A percentile compares a stretch with the other conserved stretches of the same genome.
phyloP scores from a whole-genome alignment of 53 echinoderm and acorn worm species.

The Zoroaster sp. region DNA sequence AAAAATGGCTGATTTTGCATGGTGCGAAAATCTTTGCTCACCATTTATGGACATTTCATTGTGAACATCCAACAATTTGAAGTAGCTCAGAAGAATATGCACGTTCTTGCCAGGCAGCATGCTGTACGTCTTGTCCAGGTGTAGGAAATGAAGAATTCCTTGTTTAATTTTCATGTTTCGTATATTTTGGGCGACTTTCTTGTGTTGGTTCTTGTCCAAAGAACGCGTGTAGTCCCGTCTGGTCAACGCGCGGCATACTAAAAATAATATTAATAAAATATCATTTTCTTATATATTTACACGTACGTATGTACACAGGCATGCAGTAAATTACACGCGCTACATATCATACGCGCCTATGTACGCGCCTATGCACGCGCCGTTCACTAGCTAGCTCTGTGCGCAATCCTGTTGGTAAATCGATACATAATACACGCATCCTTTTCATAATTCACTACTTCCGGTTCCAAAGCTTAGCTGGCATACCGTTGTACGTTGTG shows the following conservation, averaged over 20 bases:
- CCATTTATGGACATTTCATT: constrained; percentile 84
- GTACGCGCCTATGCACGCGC: too few relatives aligned
- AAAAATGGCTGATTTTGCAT: too few relatives aligned
- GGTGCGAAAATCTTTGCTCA: too few relatives aligned
- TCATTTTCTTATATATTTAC: background rate
- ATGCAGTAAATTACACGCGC: background rate
- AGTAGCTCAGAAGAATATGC: constrained; percentile 78
- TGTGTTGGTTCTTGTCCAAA: background rate
- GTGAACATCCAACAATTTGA: constrained; percentile 89
- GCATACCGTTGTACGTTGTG: too few relatives aligned
- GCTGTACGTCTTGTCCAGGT: constrained; percentile 94
- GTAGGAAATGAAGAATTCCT: constrained; percentile 73
- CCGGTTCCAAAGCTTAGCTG: too few relatives aligned
- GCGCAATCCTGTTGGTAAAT: background rate
- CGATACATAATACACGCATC: background rate
- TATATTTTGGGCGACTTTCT: too few relatives aligned
- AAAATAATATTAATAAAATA: too few relatives aligned
- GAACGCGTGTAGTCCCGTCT: too few relatives aligned
- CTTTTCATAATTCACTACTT: too few relatives aligned
- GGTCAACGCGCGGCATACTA: too few relatives aligned
- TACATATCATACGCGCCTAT: background rate
- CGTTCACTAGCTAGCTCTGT: too few relatives aligned
- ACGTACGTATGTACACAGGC: too few relatives aligned
- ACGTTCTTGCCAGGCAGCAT: constrained; percentile 92
- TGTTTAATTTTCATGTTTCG: constrained; percentile 88